Evolutionary conservation across 2,113 vertebrate species (phyloP).

Genomic region (Cavia porcellus): DNA sequence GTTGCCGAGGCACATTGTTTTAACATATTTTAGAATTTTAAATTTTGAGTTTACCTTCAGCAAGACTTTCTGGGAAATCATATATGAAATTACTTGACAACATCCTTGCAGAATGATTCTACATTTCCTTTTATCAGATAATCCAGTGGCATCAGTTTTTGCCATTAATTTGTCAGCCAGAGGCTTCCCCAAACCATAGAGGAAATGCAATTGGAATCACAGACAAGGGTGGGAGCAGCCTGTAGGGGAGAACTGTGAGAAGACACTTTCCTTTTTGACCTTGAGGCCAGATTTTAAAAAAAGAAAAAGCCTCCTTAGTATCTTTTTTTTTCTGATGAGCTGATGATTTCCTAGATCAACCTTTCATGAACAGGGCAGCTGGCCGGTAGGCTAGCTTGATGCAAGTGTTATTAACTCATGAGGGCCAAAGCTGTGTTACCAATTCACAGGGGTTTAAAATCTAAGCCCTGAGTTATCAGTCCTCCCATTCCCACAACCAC

Average conservation of each 20-base stretch:
- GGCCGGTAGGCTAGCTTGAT: neutral
- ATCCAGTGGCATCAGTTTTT: neutral
- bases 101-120: neutral
- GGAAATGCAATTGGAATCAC: neutral
- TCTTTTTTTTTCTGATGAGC: neutral
- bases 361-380: neutral
- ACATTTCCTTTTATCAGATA: conserved; percentile 18
- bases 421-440: neutral
- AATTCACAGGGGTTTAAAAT: conserved; percentile 30
- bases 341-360: conserved; percentile 37
- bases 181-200: neutral
- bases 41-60: conserved; percentile 29
- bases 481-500: neutral
- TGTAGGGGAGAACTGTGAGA: neutral
- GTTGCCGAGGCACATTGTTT: conserved; percentile 23
- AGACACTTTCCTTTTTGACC: conserved; percentile 33
- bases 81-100: conserved; percentile 56
- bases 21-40: conserved; percentile 31
- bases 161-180: conserved; percentile 17
- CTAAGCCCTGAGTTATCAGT: conserved; percentile 35
- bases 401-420: neutral
- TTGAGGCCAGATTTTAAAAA: neutral
- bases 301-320: neutral
- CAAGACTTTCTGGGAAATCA: conserved; percentile 17
- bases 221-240: neutral